Percentiles rank a stretch among this genome's conserved stretches.
Evolutionary conservation across 2,113 vertebrate genomes (phyloP).

Genomic region (Dasyornis broadbenti): DNA sequence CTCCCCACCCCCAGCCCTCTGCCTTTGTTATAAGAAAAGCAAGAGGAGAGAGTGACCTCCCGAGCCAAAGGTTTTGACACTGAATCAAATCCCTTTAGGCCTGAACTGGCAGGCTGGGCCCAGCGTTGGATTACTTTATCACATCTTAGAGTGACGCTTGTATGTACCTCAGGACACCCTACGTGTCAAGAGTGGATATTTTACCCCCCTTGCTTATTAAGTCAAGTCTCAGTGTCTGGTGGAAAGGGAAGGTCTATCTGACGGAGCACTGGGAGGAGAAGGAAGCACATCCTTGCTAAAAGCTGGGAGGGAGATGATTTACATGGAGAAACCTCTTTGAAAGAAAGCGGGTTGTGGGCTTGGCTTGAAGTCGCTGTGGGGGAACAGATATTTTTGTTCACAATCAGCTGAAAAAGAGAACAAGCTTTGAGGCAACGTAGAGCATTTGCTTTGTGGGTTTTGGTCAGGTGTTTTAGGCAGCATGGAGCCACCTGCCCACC

Average conservation of each 20-base stretch:
- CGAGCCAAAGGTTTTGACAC: constrained; percentile 96
- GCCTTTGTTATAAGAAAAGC: constrained; percentile 88
- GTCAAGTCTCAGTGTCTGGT: constrained; percentile 83
- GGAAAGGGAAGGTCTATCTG: constrained; percentile 74
- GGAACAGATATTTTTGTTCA: neutral
- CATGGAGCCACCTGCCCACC: accelerated
- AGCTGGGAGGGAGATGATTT: neutral
- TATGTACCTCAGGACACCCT: constrained; percentile 80
- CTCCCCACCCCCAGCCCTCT: constrained; percentile 15
- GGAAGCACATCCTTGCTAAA: neutral
- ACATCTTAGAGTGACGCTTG: constrained; percentile 84
- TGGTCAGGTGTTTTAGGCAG: accelerated
- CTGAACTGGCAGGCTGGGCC: constrained; percentile 85
- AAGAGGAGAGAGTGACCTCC: constrained; percentile 89
- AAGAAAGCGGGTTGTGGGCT: neutral
- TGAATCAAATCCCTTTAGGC: constrained; percentile 97
- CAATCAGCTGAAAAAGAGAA: neutral
- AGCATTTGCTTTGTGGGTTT: neutral
- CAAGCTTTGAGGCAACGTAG: accelerated
- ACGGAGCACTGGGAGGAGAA: neutral
- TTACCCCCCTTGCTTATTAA: constrained; percentile 81
- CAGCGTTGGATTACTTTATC: constrained; percentile 90
- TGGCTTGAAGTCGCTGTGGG: neutral
- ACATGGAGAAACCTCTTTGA: neutral
- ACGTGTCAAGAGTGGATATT: constrained; percentile 76